These are phyloP conservation scores for Notolepis coatsorum DNA, from an alignment of 2,797 vertebrate genomes.

Conservation along the genomic window DNA sequence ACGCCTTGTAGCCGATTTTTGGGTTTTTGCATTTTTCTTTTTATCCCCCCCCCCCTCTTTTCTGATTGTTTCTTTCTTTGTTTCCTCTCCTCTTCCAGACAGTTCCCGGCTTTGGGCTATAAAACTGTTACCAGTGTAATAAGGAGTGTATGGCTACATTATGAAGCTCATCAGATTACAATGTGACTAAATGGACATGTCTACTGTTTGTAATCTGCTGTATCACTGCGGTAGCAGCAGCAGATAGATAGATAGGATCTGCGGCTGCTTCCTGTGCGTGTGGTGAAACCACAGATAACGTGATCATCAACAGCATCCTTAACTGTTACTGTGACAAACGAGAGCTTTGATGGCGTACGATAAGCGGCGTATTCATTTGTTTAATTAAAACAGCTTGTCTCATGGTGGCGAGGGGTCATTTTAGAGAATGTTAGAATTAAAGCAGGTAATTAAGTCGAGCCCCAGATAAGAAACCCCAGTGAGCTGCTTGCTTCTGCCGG, in stretches of 20 bases:
- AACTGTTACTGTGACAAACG: conserved; percentile 90
- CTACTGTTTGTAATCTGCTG: conserved; percentile 68
- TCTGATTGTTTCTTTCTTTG: neutral
- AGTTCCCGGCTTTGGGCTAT: conserved; percentile 20
- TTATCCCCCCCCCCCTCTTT: neutral
- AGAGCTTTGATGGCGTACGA: conserved; percentile 85
- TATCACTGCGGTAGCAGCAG: conserved; percentile 56
- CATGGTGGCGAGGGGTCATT: conserved; percentile 89
- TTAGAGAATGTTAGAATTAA: conserved; percentile 95
- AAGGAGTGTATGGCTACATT: conserved; percentile 45
- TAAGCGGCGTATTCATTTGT: conserved; percentile 92
- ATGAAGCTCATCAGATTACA: conserved; percentile 67
- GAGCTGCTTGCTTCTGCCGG: conserved; percentile 81
- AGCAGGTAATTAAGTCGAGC: conserved; percentile 96
- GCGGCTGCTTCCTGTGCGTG: conserved; percentile 74
- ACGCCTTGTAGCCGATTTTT: conserved; percentile 53
- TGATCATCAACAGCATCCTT: conserved; percentile 82
- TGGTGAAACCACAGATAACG: conserved; percentile 78
- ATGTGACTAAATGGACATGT: conserved; percentile 75
- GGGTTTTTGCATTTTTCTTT: conserved; percentile 12
- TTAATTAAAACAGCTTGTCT: conserved; percentile 95
- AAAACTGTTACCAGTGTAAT: conserved; percentile 47
- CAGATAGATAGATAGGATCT: conserved; percentile 77
- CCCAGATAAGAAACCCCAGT: conserved; percentile 92
- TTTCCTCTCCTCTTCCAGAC: conserved; percentile 8